These are phyloP conservation scores for Frankliniella intonsa DNA, from an alignment of 2,888 invertebrate genomes.

Conservation along the genomic window DNA sequence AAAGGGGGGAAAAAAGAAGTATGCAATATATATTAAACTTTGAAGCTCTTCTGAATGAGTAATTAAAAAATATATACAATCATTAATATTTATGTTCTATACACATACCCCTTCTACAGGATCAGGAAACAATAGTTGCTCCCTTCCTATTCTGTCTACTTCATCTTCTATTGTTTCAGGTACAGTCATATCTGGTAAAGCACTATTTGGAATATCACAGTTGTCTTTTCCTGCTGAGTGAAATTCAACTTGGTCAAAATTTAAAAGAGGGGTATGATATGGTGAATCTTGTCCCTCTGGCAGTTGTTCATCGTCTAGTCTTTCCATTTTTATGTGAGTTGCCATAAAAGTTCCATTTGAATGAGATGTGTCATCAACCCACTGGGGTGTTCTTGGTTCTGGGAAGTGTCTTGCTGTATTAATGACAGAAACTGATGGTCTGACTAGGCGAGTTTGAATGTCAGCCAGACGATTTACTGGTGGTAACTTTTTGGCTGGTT, in stretches of 20 bases:
- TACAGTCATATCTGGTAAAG: neutral
- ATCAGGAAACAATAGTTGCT: neutral
- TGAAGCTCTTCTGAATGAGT: neutral
- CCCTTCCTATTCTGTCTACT: neutral
- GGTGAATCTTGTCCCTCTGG: neutral
- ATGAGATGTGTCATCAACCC: neutral
- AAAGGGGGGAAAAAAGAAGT: neutral
- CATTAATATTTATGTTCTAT: neutral
- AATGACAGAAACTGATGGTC: no score
- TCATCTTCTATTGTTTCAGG: neutral
- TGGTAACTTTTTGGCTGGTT: neutral
- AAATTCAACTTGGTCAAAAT: slow-evolving; percentile 16
- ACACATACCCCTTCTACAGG: slow-evolving; percentile 3
- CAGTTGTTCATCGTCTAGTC: neutral
- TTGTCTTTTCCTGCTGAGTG: neutral
- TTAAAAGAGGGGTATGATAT: neutral
- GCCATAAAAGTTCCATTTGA: neutral
- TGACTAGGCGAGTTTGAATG: neutral
- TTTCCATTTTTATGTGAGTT: neutral
- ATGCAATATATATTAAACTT: neutral
- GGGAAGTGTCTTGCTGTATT: neutral
- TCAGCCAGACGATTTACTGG: neutral
- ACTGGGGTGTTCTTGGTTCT: neutral
- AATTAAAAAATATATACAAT: neutral
- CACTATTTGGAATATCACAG: neutral